These are phyloP conservation scores for Oceanodroma leucorhoa DNA, from an alignment of 2,797 vertebrate genomes.

Conservation along the genomic window DNA sequence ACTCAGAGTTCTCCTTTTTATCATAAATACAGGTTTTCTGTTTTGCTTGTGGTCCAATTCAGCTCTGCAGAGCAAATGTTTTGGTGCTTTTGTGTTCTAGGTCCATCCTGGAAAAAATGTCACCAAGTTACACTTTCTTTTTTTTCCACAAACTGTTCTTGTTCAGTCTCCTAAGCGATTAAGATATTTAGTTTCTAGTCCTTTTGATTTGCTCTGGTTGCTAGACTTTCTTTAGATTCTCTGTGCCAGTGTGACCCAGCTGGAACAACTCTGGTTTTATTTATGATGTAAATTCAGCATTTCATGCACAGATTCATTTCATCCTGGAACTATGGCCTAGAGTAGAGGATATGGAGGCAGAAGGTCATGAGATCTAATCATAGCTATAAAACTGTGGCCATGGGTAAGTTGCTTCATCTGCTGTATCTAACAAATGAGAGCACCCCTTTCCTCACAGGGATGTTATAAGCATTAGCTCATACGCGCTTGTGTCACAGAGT, in stretches of 20 bases:
- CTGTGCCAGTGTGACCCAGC: background rate
- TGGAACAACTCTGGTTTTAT: background rate
- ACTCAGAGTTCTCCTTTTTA: background rate
- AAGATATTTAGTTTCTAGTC: background rate
- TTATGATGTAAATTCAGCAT: background rate
- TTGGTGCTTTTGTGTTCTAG: background rate
- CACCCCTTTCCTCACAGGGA: background rate
- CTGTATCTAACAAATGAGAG: background rate
- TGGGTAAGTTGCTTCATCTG: background rate
- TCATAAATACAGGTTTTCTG: background rate
- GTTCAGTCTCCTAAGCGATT: background rate
- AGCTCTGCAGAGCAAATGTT: background rate
- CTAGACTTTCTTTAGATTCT: background rate
- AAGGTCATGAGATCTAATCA: background rate
- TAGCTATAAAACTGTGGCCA: background rate
- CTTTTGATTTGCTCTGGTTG: background rate
- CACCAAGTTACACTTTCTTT: background rate
- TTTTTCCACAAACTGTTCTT: background rate
- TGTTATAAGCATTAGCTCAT: background rate
- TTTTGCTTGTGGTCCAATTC: background rate
- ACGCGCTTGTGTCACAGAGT: background rate
- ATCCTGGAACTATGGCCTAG: background rate
- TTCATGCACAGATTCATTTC: background rate
- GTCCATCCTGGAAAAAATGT: background rate
- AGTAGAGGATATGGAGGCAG: background rate